Evolutionary conservation across 1,140 invertebrate species (phyloP).

Genomic region (Delia radicum): DNA sequence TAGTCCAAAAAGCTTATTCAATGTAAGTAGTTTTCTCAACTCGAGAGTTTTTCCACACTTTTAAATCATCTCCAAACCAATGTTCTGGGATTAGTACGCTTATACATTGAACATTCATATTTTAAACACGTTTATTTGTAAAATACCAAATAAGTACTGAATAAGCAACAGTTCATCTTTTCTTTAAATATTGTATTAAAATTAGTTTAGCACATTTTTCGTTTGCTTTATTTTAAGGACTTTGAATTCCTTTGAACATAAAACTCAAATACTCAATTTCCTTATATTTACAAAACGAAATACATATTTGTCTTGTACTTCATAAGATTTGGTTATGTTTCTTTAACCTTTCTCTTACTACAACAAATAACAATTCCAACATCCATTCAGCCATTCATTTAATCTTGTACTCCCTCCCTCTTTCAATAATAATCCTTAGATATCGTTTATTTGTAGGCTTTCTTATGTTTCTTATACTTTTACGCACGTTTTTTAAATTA

Average conservation of each 20-base stretch:
- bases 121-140: not conserved
- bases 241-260: not conserved
- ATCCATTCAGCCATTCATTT: too few relatives aligned
- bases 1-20: too few relatives aligned
- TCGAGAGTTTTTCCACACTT: too few relatives aligned
- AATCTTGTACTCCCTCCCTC: too few relatives aligned
- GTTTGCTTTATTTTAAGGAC: too few relatives aligned
- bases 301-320: not conserved
- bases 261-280: not conserved
- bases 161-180: not conserved
- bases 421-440: too few relatives aligned
- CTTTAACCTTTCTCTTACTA: not conserved
- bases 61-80: too few relatives aligned
- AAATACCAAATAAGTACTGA: not conserved
- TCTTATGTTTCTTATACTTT: too few relatives aligned
- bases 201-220: too few relatives aligned
- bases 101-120: not conserved
- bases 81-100: too few relatives aligned
- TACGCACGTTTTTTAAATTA: constrained; percentile 23
- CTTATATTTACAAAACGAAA: not conserved
- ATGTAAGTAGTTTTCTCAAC: too few relatives aligned
- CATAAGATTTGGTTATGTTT: not conserved
- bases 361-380: not conserved
- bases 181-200: not conserved
- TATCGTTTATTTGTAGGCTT: too few relatives aligned